Base-by-base conservation (phyloP, 2,113 vertebrate genomes). In the Corvus cornix region DNA sequence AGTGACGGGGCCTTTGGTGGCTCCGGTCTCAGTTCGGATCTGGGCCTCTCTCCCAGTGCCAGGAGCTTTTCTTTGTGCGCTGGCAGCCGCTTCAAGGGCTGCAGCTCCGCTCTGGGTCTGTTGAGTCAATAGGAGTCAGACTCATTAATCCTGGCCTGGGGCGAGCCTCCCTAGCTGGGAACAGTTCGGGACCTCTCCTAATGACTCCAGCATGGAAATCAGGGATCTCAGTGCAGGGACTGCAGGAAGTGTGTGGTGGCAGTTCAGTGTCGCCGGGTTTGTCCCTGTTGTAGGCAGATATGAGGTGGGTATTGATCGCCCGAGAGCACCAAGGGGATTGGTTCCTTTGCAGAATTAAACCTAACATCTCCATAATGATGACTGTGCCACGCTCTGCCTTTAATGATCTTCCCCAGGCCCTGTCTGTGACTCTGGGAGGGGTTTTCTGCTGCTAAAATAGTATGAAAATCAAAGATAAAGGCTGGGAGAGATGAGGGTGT, bases 391-490 rank as follows among this genome's bases (percentile, higher is more conserved):
- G 10, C 64, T 84, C 43, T 89, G 85, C 83, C 92, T 90, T 96
- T 87, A 96, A 96, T 52, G 83, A 95, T 84, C 46, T 93, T 92
- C 84, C 33, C 86, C 79, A 85, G 11, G 23, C 67, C 21, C 31
- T 49, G 2, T 31, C 41, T 56, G 59, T 17, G 17, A 1, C 81
- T 17, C 48, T 15, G 49, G 3, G 39, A 22, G 62, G 33, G 59
- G 41, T 18, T 52, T 87, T 59, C 72, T 72, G 60, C 52, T 28
- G 49, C n/a, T 92, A 5, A 60, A 69, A 46, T 49, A 22, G 27
- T 35, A 16, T 35, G 51, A 63, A 39, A 70, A 74, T 41, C 51
- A 55, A 75, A 84, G 39, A 37, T 55, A 51, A 77, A 75, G 41
- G 43, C 3, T 49, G 83, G 35, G 30, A 56, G 4, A 10, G 59